Evolutionary conservation across 1,140 invertebrate species (phyloP).

Genomic region (Dysdera silvatica): DNA sequence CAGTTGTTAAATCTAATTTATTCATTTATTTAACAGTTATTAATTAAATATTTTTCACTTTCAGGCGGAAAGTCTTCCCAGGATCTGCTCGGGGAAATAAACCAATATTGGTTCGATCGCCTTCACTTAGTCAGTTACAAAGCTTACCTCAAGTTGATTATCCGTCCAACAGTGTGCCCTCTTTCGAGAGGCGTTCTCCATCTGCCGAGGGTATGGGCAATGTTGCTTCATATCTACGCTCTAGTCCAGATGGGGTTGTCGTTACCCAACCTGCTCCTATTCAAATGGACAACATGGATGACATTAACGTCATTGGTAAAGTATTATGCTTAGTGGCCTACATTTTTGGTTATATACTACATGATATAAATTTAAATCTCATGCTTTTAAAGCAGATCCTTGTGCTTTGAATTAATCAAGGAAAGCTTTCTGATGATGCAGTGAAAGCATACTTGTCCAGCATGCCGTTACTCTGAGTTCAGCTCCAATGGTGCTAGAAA

Average conservation of each 20-base stretch:
- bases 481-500: neutral
- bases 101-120: constrained; percentile 17
- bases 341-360: no score
- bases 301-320: constrained; percentile 18
- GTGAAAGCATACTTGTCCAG: neutral
- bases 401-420: neutral
- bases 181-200: constrained; percentile 1
- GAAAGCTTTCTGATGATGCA: neutral
- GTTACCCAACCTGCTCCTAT: constrained; percentile 17
- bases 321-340: no score
- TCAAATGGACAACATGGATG: constrained; percentile 16
- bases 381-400: neutral
- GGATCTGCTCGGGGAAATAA: neutral
- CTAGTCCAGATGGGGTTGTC: constrained; percentile 11
- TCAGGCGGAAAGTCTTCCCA: constrained; percentile 22
- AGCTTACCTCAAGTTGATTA: no score
- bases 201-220: constrained; percentile 12
- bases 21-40: no score
- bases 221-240: constrained; percentile 10
- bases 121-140: constrained; percentile 12
- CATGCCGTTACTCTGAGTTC: neutral
- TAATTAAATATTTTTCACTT: constrained; percentile 7
- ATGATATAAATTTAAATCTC: neutral
- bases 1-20: neutral
- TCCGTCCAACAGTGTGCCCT: neutral